Percentiles rank a stretch among this genome's conserved stretches.
These are phyloP conservation scores for Cephus runcator DNA, from an alignment of 2,888 invertebrate species.

Conservation along the genomic window DNA sequence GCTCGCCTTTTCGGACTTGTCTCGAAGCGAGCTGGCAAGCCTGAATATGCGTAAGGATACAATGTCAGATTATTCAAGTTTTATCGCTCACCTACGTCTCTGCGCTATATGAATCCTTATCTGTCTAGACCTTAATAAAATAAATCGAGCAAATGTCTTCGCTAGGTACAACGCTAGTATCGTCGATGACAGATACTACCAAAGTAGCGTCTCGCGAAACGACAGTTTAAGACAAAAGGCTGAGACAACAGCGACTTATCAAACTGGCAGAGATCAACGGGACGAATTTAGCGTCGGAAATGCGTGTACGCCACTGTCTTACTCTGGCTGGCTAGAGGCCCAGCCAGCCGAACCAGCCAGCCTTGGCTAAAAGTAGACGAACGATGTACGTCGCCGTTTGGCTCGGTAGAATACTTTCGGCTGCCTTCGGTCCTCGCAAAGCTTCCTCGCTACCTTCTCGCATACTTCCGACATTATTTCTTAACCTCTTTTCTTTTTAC, in stretches of 20 bases:
- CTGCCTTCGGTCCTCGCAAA: not conserved
- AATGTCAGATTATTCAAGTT: not conserved
- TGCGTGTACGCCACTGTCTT: conserved; percentile 50
- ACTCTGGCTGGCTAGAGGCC: conserved; percentile 51
- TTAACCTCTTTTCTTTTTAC: not conserved
- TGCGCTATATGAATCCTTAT: not conserved
- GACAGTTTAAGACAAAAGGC: not conserved
- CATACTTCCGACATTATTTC: not conserved
- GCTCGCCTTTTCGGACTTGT: conserved; percentile 79
- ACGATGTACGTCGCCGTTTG: conserved; percentile 15
- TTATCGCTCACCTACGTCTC: not conserved
- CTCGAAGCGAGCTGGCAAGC: conserved; percentile 82
- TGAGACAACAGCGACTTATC: conserved; percentile 15
- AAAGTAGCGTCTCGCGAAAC: not conserved
- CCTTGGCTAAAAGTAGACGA: conserved; percentile 64
- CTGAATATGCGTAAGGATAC: conserved; percentile 64
- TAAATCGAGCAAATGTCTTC: not conserved
- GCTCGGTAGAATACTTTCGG: not conserved
- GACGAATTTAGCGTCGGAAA: conserved; percentile 62
- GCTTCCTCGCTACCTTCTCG: not conserved
- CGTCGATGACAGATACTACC: not conserved
- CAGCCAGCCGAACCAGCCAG: conserved; percentile 44
- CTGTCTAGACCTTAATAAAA: not conserved
- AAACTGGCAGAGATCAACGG: conserved; percentile 14
- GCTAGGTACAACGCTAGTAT: not conserved